Evolutionary conservation across 1,140 invertebrate species (phyloP), one percentile per base, ranked within the genome.

Genomic region (Danaus melanippus): DNA sequence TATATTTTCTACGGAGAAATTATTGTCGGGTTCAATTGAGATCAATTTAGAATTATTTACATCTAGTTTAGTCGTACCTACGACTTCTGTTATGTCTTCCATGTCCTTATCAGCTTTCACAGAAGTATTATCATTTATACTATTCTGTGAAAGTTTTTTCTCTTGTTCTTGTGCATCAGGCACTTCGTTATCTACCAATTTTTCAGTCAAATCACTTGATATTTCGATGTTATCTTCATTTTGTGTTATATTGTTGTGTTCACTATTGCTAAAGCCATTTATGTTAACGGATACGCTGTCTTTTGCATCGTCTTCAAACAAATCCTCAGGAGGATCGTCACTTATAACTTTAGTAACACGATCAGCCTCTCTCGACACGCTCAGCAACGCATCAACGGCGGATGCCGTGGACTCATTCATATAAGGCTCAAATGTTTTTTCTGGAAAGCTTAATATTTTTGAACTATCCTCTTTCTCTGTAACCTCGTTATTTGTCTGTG

Each of bases 331-430:
- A 2, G 71, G 79, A 72, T 84, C 83, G 11, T 77, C 71, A 60
- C 81, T 83, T 47, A 86, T 73, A 42, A 74, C 62, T 67, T 74
- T 79, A n/a, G 84, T 79, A n/a, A 86, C 80, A 58, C 73, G 70
- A 58, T 86, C 83, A 52, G 78, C 50, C 50, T 86, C 83, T 58
- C 83, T 61, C 8, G 81, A 84, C 6, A 86, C 83, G 62, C 77
- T 84, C 40, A 86, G 56, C 53, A 86, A 75, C 21, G 79, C 79
- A 64, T 84, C 83, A 21, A 86, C 83, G 32, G 83, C 83, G 0
- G 79, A 82, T n/a, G 79, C 78, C 44, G 82, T 85, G 41, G 76
- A 76, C 58, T 86, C 79, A 69, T 76, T 84, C 74, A 84, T 75
- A 58, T 60, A 79, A 9, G 72, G 68, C 57, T 79, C 63, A 54